A percentile compares a stretch with the other conserved stretches of the same genome.
phyloP scores from a whole-genome alignment of 2,888 invertebrate genomes.

The Crocallis elinguaria region DNA sequence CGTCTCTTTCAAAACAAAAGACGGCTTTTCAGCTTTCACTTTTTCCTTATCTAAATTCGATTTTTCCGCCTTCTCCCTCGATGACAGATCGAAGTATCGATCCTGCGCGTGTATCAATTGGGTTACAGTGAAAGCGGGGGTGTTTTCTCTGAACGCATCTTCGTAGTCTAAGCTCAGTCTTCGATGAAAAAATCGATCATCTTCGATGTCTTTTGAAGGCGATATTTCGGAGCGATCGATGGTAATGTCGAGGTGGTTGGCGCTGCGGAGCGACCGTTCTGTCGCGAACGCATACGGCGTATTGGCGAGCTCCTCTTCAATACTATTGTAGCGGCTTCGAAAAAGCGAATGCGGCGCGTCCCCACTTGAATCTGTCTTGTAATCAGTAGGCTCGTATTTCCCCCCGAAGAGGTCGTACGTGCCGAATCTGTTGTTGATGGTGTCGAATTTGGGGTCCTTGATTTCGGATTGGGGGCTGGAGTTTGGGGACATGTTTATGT shows the following conservation, averaged over 20 bases:
- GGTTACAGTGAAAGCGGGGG: constrained; percentile 74
- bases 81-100: constrained; percentile 74
- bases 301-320: constrained; percentile 79
- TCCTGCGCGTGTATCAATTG: constrained; percentile 79
- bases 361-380: constrained; percentile 48
- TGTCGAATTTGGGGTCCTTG: constrained; percentile 73
- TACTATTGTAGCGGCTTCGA: constrained; percentile 79
- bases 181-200: constrained; percentile 69
- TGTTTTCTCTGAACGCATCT: constrained; percentile 55
- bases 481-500: constrained; percentile 76
- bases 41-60: background rate
- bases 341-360: constrained; percentile 69
- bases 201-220: constrained; percentile 68
- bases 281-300: constrained; percentile 81
- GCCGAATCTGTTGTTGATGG: constrained; percentile 75
- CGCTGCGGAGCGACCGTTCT: constrained; percentile 58
- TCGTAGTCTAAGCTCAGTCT: constrained; percentile 54
- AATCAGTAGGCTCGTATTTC: constrained; percentile 65
- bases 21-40: background rate
- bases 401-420: constrained; percentile 77
- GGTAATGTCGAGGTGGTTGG: constrained; percentile 64
- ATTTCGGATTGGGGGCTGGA: constrained; percentile 52
- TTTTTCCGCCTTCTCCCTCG: constrained; percentile 38
- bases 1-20: constrained; percentile 30
- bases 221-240: constrained; percentile 60